Percentiles rank a stretch among this genome's conserved stretches.
phyloP scores from a whole-genome alignment of 2,113 vertebrate genomes.

The Serinus canaria region DNA sequence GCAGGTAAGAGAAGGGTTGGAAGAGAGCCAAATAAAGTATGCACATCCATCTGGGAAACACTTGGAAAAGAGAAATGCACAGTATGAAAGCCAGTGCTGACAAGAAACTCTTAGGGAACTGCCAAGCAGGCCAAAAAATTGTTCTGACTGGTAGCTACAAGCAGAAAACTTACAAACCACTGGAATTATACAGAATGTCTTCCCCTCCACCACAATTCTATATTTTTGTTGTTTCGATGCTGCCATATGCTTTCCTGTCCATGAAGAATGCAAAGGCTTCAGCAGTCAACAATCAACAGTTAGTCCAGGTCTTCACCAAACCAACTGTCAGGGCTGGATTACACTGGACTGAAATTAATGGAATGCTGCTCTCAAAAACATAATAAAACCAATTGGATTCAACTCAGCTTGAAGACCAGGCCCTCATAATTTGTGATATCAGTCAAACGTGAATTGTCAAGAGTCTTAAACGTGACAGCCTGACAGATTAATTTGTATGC shows the following conservation, averaged over 20 bases:
- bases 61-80: not conserved
- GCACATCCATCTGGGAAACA: not conserved
- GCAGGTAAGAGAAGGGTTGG: not conserved
- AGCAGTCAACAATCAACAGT: not conserved
- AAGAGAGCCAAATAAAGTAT: not conserved
- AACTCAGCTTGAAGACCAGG: not conserved
- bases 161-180: not conserved
- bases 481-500: conserved; percentile 9
- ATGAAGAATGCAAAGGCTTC: not conserved
- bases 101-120: not conserved
- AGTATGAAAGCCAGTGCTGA: not conserved
- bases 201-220: not conserved
- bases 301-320: not conserved
- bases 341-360: not conserved
- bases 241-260: not conserved
- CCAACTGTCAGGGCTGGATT: not conserved
- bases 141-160: not conserved
- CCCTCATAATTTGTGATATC: not conserved
- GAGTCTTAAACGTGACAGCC: not conserved
- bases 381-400: not conserved
- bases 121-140: not conserved
- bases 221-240: not conserved
- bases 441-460: not conserved
- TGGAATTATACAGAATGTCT: not conserved
- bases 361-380: not conserved